phyloP scores from a whole-genome alignment of 1,140 invertebrate genomes.

The Heliothis subflexa region DNA sequence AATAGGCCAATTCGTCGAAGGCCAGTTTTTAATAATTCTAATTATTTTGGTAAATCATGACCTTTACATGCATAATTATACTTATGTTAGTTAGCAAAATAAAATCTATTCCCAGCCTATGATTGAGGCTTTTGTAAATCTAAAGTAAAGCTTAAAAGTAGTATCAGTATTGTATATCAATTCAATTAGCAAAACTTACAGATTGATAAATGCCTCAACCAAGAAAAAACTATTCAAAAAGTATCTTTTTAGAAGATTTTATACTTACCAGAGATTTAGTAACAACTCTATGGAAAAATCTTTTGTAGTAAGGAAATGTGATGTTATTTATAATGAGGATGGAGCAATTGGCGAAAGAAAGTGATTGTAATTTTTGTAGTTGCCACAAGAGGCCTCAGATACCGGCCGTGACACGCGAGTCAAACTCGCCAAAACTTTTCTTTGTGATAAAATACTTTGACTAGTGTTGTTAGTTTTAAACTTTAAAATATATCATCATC shows the following conservation, averaged over 20 bases:
- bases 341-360: constrained; percentile 33
- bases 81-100: neutral
- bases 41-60: too few species aligned
- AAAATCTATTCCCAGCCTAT: constrained; percentile 26
- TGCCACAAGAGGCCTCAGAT: constrained; percentile 41
- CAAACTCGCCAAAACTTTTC: constrained; percentile 67
- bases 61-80: too few species aligned
- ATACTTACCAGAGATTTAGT: constrained; percentile 30
- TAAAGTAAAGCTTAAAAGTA: neutral
- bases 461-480: constrained; percentile 51
- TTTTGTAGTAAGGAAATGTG: constrained; percentile 37
- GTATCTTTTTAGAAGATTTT: constrained; percentile 43
- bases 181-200: constrained; percentile 6
- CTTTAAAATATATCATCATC: constrained; percentile 35
- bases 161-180: constrained; percentile 28
- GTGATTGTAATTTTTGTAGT: constrained; percentile 32
- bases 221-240: constrained; percentile 18
- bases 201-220: constrained; percentile 18
- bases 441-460: constrained; percentile 73
- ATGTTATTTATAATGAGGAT: constrained; percentile 34
- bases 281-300: constrained; percentile 37
- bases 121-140: constrained; percentile 29
- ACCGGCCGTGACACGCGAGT: constrained; percentile 55
- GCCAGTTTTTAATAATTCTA: too few species aligned
- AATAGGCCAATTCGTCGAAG: too few species aligned